Percentiles rank a stretch among this genome's conserved stretches.
Evolutionary conservation across 2,113 vertebrate species (phyloP).

Genomic region (Sylvietta virens): DNA sequence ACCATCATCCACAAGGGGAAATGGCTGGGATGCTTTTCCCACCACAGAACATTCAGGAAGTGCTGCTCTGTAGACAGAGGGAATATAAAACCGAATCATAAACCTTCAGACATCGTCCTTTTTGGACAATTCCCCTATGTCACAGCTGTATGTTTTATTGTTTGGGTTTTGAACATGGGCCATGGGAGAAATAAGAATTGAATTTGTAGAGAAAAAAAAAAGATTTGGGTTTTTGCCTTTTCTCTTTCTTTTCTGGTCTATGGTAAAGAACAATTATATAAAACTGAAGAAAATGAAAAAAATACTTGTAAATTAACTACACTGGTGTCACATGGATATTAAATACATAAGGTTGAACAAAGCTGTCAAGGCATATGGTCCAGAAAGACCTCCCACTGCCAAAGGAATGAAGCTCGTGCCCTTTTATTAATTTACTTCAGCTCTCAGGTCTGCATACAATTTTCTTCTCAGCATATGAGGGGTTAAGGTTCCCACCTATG

Average conservation of each 20-base stretch:
- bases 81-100: constrained; percentile 61
- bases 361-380: constrained; percentile 3
- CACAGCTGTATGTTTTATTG: constrained; percentile 49
- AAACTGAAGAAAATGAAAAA: constrained; percentile 16
- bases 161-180: constrained; percentile 21
- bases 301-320: constrained; percentile 14
- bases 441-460: constrained; percentile 4
- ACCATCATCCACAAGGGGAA: constrained; percentile 62
- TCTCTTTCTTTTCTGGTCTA: background rate
- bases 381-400: constrained; percentile 32
- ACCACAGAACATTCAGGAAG: constrained; percentile 64
- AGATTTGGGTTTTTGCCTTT: background rate
- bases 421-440: constrained; percentile 24
- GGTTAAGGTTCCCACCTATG: constrained; percentile 59
- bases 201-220: background rate
- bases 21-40: constrained; percentile 66
- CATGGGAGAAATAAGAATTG: constrained; percentile 6
- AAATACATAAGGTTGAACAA: background rate
- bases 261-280: background rate
- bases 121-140: constrained; percentile 37
- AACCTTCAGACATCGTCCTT: constrained; percentile 47
- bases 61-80: constrained; percentile 43
- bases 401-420: constrained; percentile 8
- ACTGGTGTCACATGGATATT: background rate
- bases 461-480: constrained; percentile 34